phyloP scores from a whole-genome alignment of 2,797 vertebrate genomes.

The Anguilla megastoma region DNA sequence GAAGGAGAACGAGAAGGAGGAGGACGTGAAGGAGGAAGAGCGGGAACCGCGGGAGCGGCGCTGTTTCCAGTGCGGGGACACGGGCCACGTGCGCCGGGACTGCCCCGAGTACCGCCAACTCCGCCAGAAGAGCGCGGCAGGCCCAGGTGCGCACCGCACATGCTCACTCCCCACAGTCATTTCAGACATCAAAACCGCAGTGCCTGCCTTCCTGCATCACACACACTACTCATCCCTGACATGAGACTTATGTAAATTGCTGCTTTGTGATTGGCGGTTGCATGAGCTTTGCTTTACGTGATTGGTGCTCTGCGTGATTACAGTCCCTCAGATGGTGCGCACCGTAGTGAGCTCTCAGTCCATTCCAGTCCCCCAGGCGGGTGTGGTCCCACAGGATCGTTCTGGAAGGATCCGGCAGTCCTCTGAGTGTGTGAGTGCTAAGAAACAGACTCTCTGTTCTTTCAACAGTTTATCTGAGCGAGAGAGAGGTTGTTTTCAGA shows the following conservation, averaged over 20 bases:
- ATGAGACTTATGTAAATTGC: background rate
- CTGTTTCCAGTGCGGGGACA: conserved; percentile 95
- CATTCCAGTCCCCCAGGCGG: conserved; percentile 70
- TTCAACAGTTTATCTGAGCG: background rate
- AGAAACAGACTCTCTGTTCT: too few relatives aligned
- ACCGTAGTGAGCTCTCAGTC: conserved; percentile 83
- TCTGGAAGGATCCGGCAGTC: conserved; percentile 81
- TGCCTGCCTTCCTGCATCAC: background rate
- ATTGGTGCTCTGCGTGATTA: conserved; percentile 1
- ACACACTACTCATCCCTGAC: background rate
- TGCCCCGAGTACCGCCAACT: conserved; percentile 92
- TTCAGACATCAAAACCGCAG: background rate
- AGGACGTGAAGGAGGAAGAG: conserved; percentile 89
- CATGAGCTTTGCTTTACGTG: background rate
- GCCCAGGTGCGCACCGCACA: conserved; percentile 53
- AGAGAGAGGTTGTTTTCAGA: background rate
- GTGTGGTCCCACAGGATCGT: conserved; percentile 73
- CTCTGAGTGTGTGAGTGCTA: conserved; percentile 92
- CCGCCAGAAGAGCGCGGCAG: conserved; percentile 78
- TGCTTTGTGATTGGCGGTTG: background rate
- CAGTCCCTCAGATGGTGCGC: conserved; percentile 86
- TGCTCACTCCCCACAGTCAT: background rate
- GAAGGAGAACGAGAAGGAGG: conserved; percentile 92
- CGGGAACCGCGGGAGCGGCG: conserved; percentile 89
- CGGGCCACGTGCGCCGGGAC: conserved; percentile 91